Percentiles rank a stretch among this genome's conserved stretches.
These are phyloP conservation scores for Carassius auratus DNA, from an alignment of 2,113 vertebrate genomes.

Conservation along the genomic window DNA sequence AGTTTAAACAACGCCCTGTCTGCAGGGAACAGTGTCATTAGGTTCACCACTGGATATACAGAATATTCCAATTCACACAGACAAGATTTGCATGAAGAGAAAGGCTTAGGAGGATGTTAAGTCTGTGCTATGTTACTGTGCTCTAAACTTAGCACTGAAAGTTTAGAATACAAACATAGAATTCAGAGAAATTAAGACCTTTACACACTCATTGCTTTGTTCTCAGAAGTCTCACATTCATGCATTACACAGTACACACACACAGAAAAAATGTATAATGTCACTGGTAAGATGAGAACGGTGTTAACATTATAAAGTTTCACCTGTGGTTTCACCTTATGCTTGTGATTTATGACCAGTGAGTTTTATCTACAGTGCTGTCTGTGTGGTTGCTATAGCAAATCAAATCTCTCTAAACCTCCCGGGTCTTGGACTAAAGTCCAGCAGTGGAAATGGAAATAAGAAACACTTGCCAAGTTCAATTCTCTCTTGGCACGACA, in stretches of 20 bases:
- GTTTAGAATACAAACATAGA: not conserved
- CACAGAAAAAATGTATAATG: not conserved
- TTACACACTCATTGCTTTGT: not conserved
- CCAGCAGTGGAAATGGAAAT: slow-evolving; percentile 28
- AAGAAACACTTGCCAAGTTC: slow-evolving; percentile 15
- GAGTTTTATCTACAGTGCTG: not conserved
- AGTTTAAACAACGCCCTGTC: not conserved
- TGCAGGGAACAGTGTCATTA: not conserved
- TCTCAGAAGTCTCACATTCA: not conserved
- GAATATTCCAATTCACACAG: not conserved
- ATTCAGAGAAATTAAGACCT: not conserved
- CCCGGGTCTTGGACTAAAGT: slow-evolving; percentile 8
- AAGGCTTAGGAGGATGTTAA: not conserved
- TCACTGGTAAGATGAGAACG: not conserved
- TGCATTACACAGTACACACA: not conserved
- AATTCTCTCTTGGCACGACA: not conserved
- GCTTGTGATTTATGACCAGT: not conserved
- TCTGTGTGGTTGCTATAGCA: slow-evolving; percentile 12
- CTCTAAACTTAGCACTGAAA: not conserved
- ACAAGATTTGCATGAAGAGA: not conserved
- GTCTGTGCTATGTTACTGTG: not conserved
- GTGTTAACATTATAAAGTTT: not conserved
- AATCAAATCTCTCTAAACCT: slow-evolving; percentile 17
- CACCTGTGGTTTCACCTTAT: slow-evolving; percentile 2
- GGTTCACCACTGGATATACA: not conserved